phyloP scores from a whole-genome alignment of 1,140 invertebrate species.

The Zaprionus nigranus region DNA sequence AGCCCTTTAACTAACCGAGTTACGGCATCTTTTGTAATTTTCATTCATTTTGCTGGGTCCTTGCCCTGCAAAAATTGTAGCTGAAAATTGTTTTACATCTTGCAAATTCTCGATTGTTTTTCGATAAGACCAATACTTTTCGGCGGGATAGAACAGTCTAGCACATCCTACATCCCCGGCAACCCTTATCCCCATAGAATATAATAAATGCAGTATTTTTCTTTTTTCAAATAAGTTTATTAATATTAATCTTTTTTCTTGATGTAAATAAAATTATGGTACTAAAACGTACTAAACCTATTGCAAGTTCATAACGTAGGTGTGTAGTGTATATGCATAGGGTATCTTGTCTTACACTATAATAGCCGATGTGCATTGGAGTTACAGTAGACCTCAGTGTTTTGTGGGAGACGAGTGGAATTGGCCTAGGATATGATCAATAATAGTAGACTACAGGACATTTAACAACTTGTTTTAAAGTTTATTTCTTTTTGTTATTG shows the following conservation, averaged over 20 bases:
- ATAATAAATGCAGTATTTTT: neutral
- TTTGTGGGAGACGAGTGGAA: constrained; percentile 18
- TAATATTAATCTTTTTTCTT: constrained; percentile 38
- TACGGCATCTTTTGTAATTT: constrained; percentile 1
- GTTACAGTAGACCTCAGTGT: constrained; percentile 1
- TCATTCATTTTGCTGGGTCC: neutral
- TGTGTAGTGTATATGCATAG: constrained; percentile 3
- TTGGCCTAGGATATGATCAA: constrained; percentile 23
- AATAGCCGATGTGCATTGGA: constrained; percentile 27
- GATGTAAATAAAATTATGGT: constrained; percentile 43
- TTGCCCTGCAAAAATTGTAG: neutral
- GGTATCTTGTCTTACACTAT: constrained; percentile 21
- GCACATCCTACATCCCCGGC: neutral
- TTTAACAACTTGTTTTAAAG: constrained; percentile 12
- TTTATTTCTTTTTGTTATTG: constrained; percentile 13
- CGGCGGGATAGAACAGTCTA: neutral
- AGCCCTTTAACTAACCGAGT: neutral
- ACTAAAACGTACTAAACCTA: constrained; percentile 62
- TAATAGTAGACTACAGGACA: constrained; percentile 12
- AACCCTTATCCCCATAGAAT: neutral
- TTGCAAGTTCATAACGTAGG: constrained; percentile 17
- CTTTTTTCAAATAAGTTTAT: constrained; percentile 43
- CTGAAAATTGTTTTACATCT: neutral
- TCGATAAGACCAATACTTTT: neutral
- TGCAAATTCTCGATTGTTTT: neutral